Evolutionary conservation across 2,797 vertebrate genomes (phyloP), one percentile per base, ranked within the genome.

Genomic region (Gallirallus australis): DNA sequence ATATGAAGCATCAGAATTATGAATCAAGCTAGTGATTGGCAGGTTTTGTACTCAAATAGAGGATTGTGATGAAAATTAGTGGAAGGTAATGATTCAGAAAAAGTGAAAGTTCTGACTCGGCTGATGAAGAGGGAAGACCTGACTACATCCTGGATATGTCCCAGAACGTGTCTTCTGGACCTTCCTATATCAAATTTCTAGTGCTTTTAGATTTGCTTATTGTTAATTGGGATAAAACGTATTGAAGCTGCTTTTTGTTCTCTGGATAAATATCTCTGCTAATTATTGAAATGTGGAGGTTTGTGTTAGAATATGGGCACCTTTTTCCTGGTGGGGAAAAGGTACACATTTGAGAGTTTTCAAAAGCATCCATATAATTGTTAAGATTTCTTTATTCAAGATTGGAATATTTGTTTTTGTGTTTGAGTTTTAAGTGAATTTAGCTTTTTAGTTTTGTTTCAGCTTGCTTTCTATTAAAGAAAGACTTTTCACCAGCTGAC

Each of bases 401-500:
- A 61, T 15, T 50, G n/a, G 18, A 72, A 30, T 80, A 52, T 92
- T 80, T 73, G 37, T 1, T 78, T 71, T 57, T 84, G 10, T 56
- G 52, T 47, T 86, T 59, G 47, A 45, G 11, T 88, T 94, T 88
- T 63, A 93, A 83, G 23, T 48, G 54, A 82, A 72, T 61, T 61
- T 60, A 54, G 66, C 30, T 75, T 88, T 94, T 93, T 78, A 86
- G 66, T 52, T 91, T 78, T 93, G n/a, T 91, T 93, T 90, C 65
- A 71, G 69, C 52, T 93, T 91, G 65, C 69, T 91, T 87, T 89
- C 59, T 94, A 23, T 90, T 95, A 84, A 89, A 93, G 82, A 81
- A 93, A 90, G 82, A 61, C 82, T 94, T 87, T 93, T 86, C 63
- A 48, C 69, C 59, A 93, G 82, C 84, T 93, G 89, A 95, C 91